Percentiles rank a stretch among this genome's conserved stretches.
phyloP scores from a whole-genome alignment of 2,888 invertebrate genomes.

The Mystacides longicornis region DNA sequence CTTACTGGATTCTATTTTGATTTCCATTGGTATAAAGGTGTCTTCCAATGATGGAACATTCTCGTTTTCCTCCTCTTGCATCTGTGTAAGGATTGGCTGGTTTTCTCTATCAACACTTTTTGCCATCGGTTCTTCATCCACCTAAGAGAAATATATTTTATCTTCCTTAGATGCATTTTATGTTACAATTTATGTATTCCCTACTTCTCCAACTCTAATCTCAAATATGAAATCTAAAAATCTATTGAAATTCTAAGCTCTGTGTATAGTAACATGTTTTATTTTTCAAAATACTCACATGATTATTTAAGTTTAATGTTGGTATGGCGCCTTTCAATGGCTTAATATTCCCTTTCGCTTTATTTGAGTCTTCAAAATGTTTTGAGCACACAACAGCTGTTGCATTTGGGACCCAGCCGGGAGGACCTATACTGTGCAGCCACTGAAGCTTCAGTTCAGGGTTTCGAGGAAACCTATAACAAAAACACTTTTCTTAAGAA shows the following conservation, averaged over 20 bases:
- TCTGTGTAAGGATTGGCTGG: neutral
- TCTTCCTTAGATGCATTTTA: no score
- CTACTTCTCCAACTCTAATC: no score
- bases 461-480: neutral
- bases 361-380: neutral
- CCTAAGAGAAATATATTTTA: neutral
- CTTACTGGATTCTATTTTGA: neutral
- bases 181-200: no score
- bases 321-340: neutral
- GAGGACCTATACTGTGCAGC: neutral
- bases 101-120: neutral
- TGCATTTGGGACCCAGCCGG: neutral
- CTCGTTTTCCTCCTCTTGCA: neutral
- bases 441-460: neutral
- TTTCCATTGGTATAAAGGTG: neutral
- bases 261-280: no score
- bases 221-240: no score
- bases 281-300: no score
- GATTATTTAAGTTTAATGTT: neutral
- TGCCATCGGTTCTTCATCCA: neutral
- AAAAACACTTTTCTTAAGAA: no score
- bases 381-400: neutral
- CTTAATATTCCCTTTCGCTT: neutral
- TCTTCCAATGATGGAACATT: neutral
- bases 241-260: no score